Conservation (phyloP, 2,797 vertebrate genomes). For the Knipowitschia caucasica region DNA sequence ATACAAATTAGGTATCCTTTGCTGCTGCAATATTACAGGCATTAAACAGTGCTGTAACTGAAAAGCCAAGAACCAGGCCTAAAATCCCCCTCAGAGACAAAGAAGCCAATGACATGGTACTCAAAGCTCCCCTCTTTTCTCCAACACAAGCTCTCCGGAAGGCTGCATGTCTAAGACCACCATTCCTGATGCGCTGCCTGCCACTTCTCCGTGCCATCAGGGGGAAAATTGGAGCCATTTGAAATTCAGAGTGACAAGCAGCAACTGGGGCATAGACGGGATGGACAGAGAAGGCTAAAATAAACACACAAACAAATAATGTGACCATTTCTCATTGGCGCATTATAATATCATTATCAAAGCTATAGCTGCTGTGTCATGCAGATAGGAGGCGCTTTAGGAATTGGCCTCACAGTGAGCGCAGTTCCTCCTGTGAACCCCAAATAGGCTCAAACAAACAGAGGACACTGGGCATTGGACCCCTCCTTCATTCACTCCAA, state of each 20-base stretch:
- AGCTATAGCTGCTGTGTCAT: conserved; percentile 60
- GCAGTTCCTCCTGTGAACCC: conserved; percentile 51
- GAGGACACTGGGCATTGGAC: conserved; percentile 66
- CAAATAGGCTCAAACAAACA: conserved; percentile 48
- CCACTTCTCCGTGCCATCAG: conserved; percentile 83
- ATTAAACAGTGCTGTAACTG: conserved; percentile 55
- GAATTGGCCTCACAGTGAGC: conserved; percentile 39
- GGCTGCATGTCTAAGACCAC: conserved; percentile 78
- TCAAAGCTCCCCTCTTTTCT: conserved; percentile 64
- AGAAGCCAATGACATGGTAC: conserved; percentile 79
- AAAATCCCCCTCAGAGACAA: conserved; percentile 2
- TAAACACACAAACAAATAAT: conserved; percentile 57
- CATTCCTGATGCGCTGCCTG: conserved; percentile 78
- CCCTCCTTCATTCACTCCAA: conserved; percentile 82
- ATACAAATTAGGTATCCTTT: conserved; percentile 1
- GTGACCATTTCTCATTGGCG: conserved; percentile 55
- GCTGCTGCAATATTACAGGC: too few relatives aligned
- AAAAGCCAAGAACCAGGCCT: conserved; percentile 76
- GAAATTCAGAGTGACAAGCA: conserved; percentile 77
- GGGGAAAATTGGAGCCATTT: conserved; percentile 85
- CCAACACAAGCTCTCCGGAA: conserved; percentile 87
- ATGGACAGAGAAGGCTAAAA: conserved; percentile 54
- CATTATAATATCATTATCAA: conserved; percentile 66
- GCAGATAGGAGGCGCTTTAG: conserved; percentile 36
- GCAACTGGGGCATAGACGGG: conserved; percentile 61